Conservation (phyloP, 1,140 invertebrate genomes). For the Phymastichus coffea region DNA sequence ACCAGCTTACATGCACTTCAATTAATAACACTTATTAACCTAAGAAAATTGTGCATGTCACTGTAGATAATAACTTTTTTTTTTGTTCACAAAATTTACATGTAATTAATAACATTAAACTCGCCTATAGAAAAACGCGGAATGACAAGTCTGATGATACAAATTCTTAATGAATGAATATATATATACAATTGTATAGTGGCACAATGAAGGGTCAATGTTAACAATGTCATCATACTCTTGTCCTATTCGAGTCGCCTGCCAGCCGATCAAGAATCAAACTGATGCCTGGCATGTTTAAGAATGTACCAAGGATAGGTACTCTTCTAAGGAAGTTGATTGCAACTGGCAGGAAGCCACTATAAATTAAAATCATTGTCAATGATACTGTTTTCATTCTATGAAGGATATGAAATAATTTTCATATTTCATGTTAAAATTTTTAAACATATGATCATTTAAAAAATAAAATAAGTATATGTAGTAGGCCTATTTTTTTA, state of each 20-base stretch:
- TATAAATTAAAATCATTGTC: slow-evolving; percentile 50
- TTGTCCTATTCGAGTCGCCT: slow-evolving; percentile 64
- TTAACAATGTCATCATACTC: slow-evolving; percentile 57
- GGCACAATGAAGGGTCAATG: slow-evolving; percentile 31
- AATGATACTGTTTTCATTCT: not conserved
- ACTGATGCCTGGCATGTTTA: slow-evolving; percentile 75
- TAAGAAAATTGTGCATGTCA: slow-evolving; percentile 3
- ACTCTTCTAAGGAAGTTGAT: slow-evolving; percentile 83
- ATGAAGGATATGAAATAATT: not conserved
- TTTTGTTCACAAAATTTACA: slow-evolving; percentile 10
- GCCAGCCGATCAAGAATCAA: slow-evolving; percentile 62
- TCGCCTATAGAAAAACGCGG: slow-evolving; percentile 3
- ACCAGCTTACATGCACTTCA: not conserved
- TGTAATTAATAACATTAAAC: not conserved
- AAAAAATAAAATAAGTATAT: not conserved
- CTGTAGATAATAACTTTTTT: not conserved
- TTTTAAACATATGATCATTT: too few species aligned
- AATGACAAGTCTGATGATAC: not conserved
- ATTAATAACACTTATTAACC: slow-evolving; percentile 11
- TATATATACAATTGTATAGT: slow-evolving; percentile 44
- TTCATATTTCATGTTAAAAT: not conserved
- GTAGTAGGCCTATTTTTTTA: not conserved
- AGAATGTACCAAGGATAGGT: slow-evolving; percentile 71
- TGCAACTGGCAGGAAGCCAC: slow-evolving; percentile 86
- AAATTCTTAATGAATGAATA: not conserved